Conservation (phyloP, 2,797 vertebrate genomes). For the Setipinna tenuifilis region DNA sequence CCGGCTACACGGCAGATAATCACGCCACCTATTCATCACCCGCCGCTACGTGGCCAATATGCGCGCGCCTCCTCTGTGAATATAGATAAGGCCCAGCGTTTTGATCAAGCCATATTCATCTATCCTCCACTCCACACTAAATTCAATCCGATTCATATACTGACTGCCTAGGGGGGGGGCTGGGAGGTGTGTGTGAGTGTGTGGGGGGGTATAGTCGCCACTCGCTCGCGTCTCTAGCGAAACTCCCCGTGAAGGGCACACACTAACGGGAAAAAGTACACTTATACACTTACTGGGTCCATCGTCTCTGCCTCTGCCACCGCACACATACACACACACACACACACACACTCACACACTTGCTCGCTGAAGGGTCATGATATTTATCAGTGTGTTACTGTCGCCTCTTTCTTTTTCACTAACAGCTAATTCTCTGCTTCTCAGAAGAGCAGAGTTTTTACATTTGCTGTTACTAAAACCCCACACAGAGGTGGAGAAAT, state of each 20-base stretch:
- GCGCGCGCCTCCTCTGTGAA: background rate
- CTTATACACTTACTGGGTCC: background rate
- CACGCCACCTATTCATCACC: constrained; percentile 10
- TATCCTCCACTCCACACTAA: constrained; percentile 8
- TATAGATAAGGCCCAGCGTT: constrained; percentile 18
- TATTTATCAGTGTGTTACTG: constrained; percentile 5
- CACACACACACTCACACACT: no score
- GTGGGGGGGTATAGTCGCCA: background rate
- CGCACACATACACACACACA: background rate
- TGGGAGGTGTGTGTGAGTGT: background rate
- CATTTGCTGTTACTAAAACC: no score
- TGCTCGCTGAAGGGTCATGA: background rate
- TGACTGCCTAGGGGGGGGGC: background rate
- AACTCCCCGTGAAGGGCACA: constrained; percentile 8
- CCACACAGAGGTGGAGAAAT: no score
- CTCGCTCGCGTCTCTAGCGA: background rate
- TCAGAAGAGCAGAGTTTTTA: no score
- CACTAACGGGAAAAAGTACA: background rate
- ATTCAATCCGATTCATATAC: constrained; percentile 9
- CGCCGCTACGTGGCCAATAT: constrained; percentile 3
- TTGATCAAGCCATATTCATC: constrained; percentile 19
- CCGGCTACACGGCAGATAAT: constrained; percentile 16
- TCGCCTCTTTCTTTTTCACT: background rate
- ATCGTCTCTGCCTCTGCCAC: background rate
- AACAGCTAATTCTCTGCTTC: background rate